phyloP scores from a whole-genome alignment of 2,113 vertebrate genomes.

The Trematocara variabile region DNA sequence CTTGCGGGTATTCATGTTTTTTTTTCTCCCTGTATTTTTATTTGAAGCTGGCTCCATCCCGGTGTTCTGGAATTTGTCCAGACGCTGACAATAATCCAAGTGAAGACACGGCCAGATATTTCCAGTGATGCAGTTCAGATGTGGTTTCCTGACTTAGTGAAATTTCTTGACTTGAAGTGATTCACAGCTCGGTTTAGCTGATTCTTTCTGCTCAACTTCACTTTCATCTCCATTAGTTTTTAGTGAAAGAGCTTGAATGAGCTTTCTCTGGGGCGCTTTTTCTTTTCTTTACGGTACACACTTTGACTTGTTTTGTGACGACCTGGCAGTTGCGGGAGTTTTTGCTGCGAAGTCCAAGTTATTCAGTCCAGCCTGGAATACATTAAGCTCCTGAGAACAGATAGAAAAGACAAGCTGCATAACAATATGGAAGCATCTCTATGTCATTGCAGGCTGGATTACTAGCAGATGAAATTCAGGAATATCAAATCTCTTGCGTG shows the following conservation, averaged over 20 bases:
- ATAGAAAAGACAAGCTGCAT: not conserved
- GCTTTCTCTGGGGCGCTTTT: not conserved
- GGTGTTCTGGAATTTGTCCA: not conserved
- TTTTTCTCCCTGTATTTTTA: not conserved
- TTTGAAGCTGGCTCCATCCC: not conserved
- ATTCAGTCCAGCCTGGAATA: not conserved
- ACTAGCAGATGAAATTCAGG: slow-evolving; percentile 18
- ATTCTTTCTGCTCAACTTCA: not conserved
- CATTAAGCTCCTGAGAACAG: not conserved
- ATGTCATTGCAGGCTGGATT: not conserved
- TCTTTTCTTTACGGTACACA: not conserved
- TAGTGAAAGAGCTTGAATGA: not conserved
- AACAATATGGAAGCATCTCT: not conserved
- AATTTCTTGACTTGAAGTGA: not conserved
- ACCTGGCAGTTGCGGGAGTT: not conserved
- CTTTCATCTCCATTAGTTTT: not conserved
- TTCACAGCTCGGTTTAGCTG: not conserved
- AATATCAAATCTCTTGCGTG: slow-evolving; percentile 26
- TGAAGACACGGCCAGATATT: not conserved
- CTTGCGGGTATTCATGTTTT: not conserved
- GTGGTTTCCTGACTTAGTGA: not conserved
- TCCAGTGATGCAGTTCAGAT: not conserved
- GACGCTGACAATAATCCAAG: not conserved
- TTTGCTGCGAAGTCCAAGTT: not conserved
- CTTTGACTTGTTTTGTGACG: not conserved